Evolutionary conservation across 1,140 invertebrate genomes (phyloP).

Genomic region (Ladona fulva): DNA sequence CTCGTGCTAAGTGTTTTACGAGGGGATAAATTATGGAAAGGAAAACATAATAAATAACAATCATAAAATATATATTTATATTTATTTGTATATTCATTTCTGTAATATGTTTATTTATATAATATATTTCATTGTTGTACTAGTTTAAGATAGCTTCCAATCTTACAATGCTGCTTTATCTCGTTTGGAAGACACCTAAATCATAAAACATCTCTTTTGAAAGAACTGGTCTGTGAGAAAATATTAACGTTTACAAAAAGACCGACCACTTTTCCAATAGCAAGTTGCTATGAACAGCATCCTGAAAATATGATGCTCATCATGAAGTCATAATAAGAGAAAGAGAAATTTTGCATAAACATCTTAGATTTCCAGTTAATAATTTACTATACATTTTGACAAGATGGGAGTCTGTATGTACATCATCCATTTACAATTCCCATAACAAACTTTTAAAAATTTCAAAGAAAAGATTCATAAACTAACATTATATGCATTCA

Average conservation of each 20-base stretch:
- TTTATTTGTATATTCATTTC: constrained; percentile 11
- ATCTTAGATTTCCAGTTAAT: not conserved
- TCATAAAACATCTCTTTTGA: not conserved
- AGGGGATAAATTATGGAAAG: too few species aligned
- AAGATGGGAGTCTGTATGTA: not conserved
- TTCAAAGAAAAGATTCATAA: constrained; percentile 4
- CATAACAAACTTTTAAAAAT: constrained; percentile 7
- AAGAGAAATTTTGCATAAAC: not conserved
- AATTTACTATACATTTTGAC: constrained; percentile 10
- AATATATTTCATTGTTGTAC: constrained; percentile 10
- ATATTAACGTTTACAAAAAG: constrained; percentile 8
- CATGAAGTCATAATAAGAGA: not conserved
- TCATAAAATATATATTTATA: constrained; percentile 10
- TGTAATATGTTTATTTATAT: constrained; percentile 7
- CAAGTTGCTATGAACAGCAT: not conserved
- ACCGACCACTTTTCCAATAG: not conserved
- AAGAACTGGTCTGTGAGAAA: not conserved
- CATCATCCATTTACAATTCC: not conserved
- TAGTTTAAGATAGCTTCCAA: constrained; percentile 6
- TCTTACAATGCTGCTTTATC: constrained; percentile 2
- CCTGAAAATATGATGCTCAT: not conserved
- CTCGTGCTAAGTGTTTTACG: too few species aligned
- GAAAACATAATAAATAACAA: not conserved
- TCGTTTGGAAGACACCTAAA: not conserved
- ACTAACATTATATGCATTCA: not conserved